phyloP scores from a whole-genome alignment of 2,113 vertebrate genomes.

The Ictalurus punctatus region DNA sequence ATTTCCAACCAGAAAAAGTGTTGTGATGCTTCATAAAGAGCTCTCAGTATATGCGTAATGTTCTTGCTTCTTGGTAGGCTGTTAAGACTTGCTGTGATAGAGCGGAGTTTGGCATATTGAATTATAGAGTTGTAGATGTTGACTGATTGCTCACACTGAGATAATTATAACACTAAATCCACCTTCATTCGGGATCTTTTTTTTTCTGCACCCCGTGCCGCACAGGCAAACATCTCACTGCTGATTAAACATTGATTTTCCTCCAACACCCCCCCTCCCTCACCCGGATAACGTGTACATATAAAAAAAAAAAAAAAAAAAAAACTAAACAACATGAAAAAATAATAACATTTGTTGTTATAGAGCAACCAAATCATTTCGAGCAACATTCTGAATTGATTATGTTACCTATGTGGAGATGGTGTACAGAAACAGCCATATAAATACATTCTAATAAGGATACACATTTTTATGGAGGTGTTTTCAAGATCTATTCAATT shows the following conservation, averaged over 20 bases:
- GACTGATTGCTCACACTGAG: conserved; percentile 50
- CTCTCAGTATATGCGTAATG: conserved; percentile 31
- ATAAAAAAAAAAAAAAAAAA: conserved; percentile 43
- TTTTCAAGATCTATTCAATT: background rate
- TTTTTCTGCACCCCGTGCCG: conserved; percentile 54
- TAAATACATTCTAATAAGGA: background rate
- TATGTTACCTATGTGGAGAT: conserved; percentile 17
- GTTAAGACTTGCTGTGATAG: conserved; percentile 45
- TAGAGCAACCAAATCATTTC: conserved; percentile 45
- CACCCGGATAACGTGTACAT: conserved; percentile 60
- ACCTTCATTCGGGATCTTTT: conserved; percentile 46
- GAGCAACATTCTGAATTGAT: conserved; percentile 40
- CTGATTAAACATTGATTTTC: conserved; percentile 71
- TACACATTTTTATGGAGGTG: background rate
- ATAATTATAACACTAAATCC: conserved; percentile 56
- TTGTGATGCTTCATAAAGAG: conserved; percentile 30
- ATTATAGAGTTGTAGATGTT: conserved; percentile 50
- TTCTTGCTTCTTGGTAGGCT: conserved; percentile 33
- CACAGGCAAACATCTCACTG: conserved; percentile 59
- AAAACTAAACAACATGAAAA: conserved; percentile 44
- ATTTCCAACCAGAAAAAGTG: conserved; percentile 30
- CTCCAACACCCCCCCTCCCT: conserved; percentile 47
- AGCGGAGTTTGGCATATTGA: conserved; percentile 47
- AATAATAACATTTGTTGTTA: conserved; percentile 61
- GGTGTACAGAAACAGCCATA: background rate